Conservation (phyloP, 1,140 invertebrate genomes). For the Armadillidium nasatum region DNA sequence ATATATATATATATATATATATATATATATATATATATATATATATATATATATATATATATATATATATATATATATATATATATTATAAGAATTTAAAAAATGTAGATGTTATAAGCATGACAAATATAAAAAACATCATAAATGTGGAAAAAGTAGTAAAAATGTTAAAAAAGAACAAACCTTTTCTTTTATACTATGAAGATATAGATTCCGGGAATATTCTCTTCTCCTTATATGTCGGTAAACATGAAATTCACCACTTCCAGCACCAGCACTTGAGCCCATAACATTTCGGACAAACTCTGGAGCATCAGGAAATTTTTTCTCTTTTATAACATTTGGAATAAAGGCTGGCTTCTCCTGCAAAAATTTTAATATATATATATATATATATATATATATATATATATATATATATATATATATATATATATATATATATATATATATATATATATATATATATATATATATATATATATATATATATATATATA, state of each 20-base stretch:
- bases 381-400: background rate
- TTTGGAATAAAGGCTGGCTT: conserved; percentile 84
- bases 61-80: no score
- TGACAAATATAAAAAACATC: no score
- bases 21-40: no score
- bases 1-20: no score
- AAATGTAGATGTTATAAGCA: no score
- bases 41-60: no score
- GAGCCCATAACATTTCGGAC: conserved; percentile 96
- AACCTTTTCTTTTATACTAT: conserved; percentile 78
- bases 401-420: background rate
- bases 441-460: no score
- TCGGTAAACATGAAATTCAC: conserved; percentile 96
- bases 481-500: no score
- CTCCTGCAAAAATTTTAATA: conserved; percentile 58
- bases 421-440: background rate
- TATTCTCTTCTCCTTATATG: conserved; percentile 91
- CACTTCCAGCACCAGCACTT: conserved; percentile 94
- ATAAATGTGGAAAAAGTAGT: no score
- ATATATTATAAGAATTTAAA: no score
- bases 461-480: no score
- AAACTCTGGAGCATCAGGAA: conserved; percentile 80
- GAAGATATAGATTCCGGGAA: conserved; percentile 85
- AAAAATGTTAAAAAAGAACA: background rate
- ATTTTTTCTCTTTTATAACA: conserved; percentile 67